phyloP scores from a whole-genome alignment of 1,140 invertebrate species.

The Diuraphis noxia region DNA sequence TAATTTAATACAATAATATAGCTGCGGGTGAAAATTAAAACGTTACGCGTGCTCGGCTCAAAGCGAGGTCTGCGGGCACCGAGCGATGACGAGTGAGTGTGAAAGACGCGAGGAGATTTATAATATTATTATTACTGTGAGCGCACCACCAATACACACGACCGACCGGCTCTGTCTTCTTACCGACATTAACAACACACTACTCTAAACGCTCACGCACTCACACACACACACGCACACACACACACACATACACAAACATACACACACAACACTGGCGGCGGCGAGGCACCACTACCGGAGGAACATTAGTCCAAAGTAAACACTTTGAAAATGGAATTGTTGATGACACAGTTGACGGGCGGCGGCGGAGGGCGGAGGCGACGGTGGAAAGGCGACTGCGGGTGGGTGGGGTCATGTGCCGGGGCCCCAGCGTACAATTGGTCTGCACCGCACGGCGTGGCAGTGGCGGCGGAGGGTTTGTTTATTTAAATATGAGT shows the following conservation, averaged over 20 bases:
- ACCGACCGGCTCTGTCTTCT: conserved; percentile 52
- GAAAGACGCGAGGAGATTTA: conserved; percentile 1
- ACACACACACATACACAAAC: neutral
- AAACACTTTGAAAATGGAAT: conserved; percentile 54
- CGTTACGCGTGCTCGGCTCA: neutral
- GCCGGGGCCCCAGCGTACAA: conserved; percentile 49
- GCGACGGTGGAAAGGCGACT: neutral
- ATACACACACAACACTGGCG: neutral
- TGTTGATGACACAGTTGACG: conserved; percentile 52
- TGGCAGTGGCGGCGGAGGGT: neutral
- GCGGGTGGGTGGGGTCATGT: conserved; percentile 32
- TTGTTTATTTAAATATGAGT: conserved; percentile 54
- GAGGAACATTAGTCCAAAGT: conserved; percentile 54
- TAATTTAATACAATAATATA: too few species aligned
- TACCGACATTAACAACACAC: conserved; percentile 46
- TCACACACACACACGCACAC: neutral
- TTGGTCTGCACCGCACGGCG: conserved; percentile 40
- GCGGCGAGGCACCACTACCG: conserved; percentile 35
- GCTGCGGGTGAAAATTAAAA: neutral
- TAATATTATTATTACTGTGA: conserved; percentile 8
- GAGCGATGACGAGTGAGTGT: neutral
- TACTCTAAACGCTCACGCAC: neutral
- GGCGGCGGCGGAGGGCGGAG: neutral
- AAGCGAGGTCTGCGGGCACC: neutral
- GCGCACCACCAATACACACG: conserved; percentile 8